Evolutionary conservation across 2,113 vertebrate species (phyloP), one percentile per base, ranked within the genome.

Genomic region (Agelaius phoeniceus): DNA sequence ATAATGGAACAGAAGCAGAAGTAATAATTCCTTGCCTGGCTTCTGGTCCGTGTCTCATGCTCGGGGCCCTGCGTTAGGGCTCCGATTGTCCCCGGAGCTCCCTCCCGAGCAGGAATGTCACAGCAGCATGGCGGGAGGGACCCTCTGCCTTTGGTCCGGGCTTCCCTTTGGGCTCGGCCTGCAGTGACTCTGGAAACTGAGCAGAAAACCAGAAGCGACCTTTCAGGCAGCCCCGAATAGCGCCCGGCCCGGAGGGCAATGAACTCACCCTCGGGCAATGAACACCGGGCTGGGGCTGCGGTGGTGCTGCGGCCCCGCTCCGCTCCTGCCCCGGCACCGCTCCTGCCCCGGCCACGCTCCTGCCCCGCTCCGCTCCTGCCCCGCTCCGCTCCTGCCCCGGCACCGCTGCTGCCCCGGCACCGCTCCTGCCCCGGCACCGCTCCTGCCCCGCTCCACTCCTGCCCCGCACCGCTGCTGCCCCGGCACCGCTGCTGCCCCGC

Each of bases 1-100:
- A 74, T 74, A 90, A 90, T 84, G 88, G 88, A 92, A 96, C n/a
- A 85, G 82, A 82, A 89, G 71, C 81, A 94, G 48, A 75, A 95
- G 58, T 48, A 48, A 91, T 93, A 57, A 95, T 79, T 97, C 74
- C 78, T 46, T 84, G 79, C 72, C 88, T 14, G 20, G 46, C 74
- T 91, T 30, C 84, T 91, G 73, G 43, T 48, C 54, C 61, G 0
- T 49, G 68, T 46, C 77, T 20, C 19, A 11, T 69, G 87, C 89
- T 67, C 57, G 3, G 80, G 71, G 80, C 68, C 10, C 63, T 15
- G 39, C 12, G n/a, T 33, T 52, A 15, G 0, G 3, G 54, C 74
- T 57, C 14, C 20, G 3, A 0, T 33, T 61, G 49, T 24, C 84
- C 73, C 81, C 10, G 8, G 66, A 69, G 78, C 71, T 71, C 28